Evolutionary conservation across 37 sponge, comb jelly and placozoan species (phyloP).

Genomic region (Haliclona indistincta): DNA sequence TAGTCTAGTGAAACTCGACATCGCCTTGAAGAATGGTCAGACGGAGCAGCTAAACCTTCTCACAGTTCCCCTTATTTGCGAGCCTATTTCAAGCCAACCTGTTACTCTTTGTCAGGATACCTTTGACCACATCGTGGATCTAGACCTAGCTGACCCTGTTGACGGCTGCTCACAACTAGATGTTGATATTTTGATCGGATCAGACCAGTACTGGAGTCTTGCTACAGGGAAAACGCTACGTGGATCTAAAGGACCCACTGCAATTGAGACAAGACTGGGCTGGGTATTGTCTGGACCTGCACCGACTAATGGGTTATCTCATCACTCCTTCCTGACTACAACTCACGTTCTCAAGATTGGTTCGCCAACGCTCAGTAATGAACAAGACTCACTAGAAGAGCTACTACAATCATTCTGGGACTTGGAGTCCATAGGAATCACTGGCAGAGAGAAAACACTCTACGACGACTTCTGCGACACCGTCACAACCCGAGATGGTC

Average conservation of each 20-base stretch:
- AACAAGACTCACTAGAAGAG: background rate
- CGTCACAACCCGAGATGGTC: constrained; percentile 20
- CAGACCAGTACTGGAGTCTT: constrained; percentile 23
- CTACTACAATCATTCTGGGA: constrained; percentile 20
- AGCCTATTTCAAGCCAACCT: constrained; percentile 8
- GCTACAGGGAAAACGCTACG: constrained; percentile 4
- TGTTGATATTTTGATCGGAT: constrained; percentile 26
- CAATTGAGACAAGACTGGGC: constrained; percentile 27
- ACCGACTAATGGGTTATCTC: too few species aligned
- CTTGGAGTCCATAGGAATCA: background rate
- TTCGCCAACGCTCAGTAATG: background rate
- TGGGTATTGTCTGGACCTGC: constrained; percentile 36
- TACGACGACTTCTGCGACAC: constrained; percentile 17
- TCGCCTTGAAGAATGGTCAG: background rate
- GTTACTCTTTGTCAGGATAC: background rate
- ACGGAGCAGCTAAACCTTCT: background rate
- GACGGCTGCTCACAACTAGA: background rate
- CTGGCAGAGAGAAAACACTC: background rate
- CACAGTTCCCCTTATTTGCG: constrained; percentile 15
- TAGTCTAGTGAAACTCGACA: constrained; percentile 2
- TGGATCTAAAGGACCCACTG: constrained; percentile 8
- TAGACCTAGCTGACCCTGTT: constrained; percentile 13
- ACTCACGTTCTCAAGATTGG: constrained; percentile 14
- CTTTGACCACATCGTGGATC: background rate
- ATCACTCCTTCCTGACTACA: constrained; percentile 1